Percentiles rank a stretch among this genome's conserved stretches.
These are phyloP conservation scores for Rutilus rutilus DNA, from an alignment of 2,113 vertebrate genomes.

Conservation along the genomic window DNA sequence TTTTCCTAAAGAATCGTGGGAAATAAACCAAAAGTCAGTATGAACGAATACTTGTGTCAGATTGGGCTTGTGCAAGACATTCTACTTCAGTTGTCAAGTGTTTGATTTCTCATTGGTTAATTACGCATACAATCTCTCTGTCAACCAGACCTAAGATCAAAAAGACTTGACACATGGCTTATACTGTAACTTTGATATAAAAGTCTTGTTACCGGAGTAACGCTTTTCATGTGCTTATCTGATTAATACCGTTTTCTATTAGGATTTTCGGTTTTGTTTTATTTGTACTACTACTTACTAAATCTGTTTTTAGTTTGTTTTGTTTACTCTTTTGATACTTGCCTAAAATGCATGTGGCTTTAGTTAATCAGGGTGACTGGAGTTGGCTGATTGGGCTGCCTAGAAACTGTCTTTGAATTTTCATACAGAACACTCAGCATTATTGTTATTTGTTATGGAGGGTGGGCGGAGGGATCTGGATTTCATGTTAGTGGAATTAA, in stretches of 20 bases:
- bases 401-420: slow-evolving; percentile 71
- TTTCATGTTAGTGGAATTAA: slow-evolving; percentile 78
- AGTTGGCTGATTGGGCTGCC: slow-evolving; percentile 57
- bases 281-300: slow-evolving; percentile 39
- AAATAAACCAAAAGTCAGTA: slow-evolving; percentile 27
- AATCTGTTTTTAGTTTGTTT: slow-evolving; percentile 34
- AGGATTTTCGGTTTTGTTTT: slow-evolving; percentile 54
- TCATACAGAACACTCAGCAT: slow-evolving; percentile 70
- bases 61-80: slow-evolving; percentile 62
- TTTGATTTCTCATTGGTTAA: slow-evolving; percentile 50
- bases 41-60: slow-evolving; percentile 19
- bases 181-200: slow-evolving; percentile 55
- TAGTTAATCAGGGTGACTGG: slow-evolving; percentile 63
- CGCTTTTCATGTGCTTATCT: slow-evolving; percentile 60
- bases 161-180: slow-evolving; percentile 61
- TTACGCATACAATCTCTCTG: slow-evolving; percentile 67
- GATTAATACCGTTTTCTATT: slow-evolving; percentile 66
- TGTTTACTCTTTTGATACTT: slow-evolving; percentile 65
- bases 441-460: slow-evolving; percentile 58
- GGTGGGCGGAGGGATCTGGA: slow-evolving; percentile 67
- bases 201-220: slow-evolving; percentile 62
- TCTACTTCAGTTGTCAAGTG: slow-evolving; percentile 61
- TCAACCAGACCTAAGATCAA: slow-evolving; percentile 60
- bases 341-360: slow-evolving; percentile 71
- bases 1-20: slow-evolving; percentile 33